phyloP scores from a whole-genome alignment of 2,797 vertebrate genomes.

The Hemibagrus guttatus region DNA sequence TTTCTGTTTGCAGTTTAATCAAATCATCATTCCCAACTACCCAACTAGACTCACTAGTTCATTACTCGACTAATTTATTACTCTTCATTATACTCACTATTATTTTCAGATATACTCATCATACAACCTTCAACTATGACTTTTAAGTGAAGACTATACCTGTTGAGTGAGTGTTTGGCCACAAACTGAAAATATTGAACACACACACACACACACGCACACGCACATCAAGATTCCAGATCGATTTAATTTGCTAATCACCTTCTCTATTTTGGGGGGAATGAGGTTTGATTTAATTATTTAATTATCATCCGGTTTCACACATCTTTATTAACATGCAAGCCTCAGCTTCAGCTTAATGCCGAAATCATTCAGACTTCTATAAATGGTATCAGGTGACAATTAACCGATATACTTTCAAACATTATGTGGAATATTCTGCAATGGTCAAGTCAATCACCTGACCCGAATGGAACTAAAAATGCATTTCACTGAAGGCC shows the following conservation, averaged over 20 bases:
- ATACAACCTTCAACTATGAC: background rate
- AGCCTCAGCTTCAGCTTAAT: background rate
- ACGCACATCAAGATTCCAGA: background rate
- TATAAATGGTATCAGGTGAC: no score
- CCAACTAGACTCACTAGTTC: no score
- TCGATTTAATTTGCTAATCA: slow-evolving; percentile 26
- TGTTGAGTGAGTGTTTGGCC: background rate
- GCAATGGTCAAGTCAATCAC: background rate
- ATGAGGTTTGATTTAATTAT: slow-evolving; percentile 12
- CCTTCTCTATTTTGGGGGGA: background rate
- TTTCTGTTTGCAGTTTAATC: no score
- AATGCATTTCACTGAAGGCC: background rate
- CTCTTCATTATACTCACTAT: background rate
- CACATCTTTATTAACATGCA: background rate
- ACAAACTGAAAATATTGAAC: background rate
- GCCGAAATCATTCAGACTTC: no score
- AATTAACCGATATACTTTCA: background rate
- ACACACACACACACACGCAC: background rate
- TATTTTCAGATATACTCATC: background rate
- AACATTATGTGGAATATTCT: background rate
- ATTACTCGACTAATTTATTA: background rate
- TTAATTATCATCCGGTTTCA: background rate
- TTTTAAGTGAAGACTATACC: background rate
- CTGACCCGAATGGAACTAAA: background rate
- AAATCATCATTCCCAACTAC: background rate